Base-by-base conservation (phyloP, 2,113 vertebrate species). In the Centropristis striata region DNA sequence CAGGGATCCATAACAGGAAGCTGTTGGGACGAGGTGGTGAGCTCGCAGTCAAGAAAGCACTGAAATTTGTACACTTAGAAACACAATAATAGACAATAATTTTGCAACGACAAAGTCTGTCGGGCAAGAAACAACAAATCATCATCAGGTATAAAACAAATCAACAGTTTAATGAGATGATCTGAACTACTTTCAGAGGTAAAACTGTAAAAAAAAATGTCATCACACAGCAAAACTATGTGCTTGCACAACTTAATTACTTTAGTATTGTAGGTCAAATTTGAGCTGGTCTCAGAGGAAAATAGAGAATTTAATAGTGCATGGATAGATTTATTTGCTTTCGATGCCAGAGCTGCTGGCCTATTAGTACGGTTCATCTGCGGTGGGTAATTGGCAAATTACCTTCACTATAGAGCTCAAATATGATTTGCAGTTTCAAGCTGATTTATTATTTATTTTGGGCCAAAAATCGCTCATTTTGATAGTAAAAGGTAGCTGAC, bases 1-100 rank as follows among this genome's bases (percentile, higher is more conserved):
- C 71, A 25, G 57, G 77, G 87, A 90, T 80, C 60, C 59, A 78
- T 75, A 82, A 63, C 80, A 80, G 85, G 81, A 80, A 85, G 73
- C 59, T 66, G 63, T 51, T 71, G 73, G 77, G 73, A 87, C 77
- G 58, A 65, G 65, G 69, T 71, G 61, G 51, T 63, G 79, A 90
- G 60, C 36, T 69, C 5, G 47, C 25, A 66, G 42, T 67, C 5
- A 20, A 50, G 32, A 46, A 53, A 67, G 37, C 16, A 76, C 15
- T 60, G 13, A 21, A 54, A 39, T 5, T 0, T 55, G 12, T 47
- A 9, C 7, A 37, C 4, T 16, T 11, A 0, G 32, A 41, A 47
- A 10, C 8, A 32, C 42, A 16, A 65, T 65, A n/a, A n/a, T n/a
- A n/a, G n/a, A n/a, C 11, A 13, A 44, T 27, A 23, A 37, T 61